Evolutionary conservation across 2,888 invertebrate species (phyloP), one percentile per base, ranked within the genome.

Genomic region (Diarsia mendica): DNA sequence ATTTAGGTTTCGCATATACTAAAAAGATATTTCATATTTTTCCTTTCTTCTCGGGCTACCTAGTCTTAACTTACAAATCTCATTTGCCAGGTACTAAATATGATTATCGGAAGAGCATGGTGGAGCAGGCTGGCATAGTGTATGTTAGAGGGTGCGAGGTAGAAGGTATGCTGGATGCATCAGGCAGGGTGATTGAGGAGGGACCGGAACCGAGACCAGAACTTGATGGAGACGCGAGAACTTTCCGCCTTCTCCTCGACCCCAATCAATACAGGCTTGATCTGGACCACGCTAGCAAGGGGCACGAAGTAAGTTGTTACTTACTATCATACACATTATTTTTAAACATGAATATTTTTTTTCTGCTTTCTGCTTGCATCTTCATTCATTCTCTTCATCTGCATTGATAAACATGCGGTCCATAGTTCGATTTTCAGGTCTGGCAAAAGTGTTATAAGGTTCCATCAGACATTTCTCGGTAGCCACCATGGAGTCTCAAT

Each of bases 71-170:
- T 60, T 46, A 3, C 1, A 2, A 23, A 6, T 33, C 4, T 55
- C 0, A 46, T 66, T 70, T 74, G 18, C 11, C 72, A 96, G 98
- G 98, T 67, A 98, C 98, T 9, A 98, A 98, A 91, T 98, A 98
- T 90, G 98, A 98, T 92, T 98, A 98, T 87, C 97, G 98, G 88
- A 97, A 98, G 85, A 98, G 98, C 11, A 99, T 99, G 94, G 97
- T 99, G 46, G 98, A 99, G 0, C 99, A 99, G 97, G 99, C 99
- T 4, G 99, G 99, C 0, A 97, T 99, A 84, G 97, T 98, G 0
- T 98, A 98, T 90, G 99, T 99, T 0, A 97, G 99, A 28, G 99
- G 99, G 0, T 99, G 99, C 94, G 99, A 99, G 95, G 98, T 99
- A 49, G 99, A 99, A 93, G 99, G 99, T 2, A 98, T 99, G 99